These are phyloP conservation scores for Acronicta alni DNA, from an alignment of 2,888 invertebrate species.

Conservation along the genomic window DNA sequence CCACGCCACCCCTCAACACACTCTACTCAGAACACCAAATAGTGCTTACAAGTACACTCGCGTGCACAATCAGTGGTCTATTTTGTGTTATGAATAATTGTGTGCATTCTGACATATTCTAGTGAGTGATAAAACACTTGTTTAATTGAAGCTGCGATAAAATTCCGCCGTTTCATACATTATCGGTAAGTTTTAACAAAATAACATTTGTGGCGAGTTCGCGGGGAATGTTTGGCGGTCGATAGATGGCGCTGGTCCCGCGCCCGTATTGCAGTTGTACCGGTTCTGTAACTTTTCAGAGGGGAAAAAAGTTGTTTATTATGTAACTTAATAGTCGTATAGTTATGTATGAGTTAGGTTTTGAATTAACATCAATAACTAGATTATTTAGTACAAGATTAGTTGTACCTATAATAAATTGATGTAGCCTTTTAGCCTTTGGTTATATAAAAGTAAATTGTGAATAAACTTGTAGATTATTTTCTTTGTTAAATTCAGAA, in stretches of 20 bases:
- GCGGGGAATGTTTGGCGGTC: constrained; percentile 53
- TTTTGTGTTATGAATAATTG: constrained; percentile 37
- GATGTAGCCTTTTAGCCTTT: background rate
- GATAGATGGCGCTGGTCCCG: constrained; percentile 78
- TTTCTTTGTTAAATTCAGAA: too few species aligned
- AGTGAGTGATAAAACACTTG: constrained; percentile 47
- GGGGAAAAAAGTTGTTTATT: constrained; percentile 60
- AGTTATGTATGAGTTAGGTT: background rate
- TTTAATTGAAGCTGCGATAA: constrained; percentile 14
- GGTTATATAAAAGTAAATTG: background rate
- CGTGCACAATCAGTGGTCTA: constrained; percentile 46
- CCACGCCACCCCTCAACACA: constrained; percentile 53
- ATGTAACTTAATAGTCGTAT: constrained; percentile 57
- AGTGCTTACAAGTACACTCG: constrained; percentile 51
- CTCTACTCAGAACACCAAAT: constrained; percentile 45
- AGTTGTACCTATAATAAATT: too few species aligned
- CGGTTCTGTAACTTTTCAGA: constrained; percentile 67
- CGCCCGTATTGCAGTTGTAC: constrained; percentile 82
- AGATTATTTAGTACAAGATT: background rate
- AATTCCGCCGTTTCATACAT: constrained; percentile 36
- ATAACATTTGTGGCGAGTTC: constrained; percentile 46
- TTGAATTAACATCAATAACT: background rate
- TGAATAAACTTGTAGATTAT: too few species aligned
- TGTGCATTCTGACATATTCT: constrained; percentile 29
- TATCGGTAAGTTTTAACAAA: constrained; percentile 56